Evolutionary conservation across 2,888 invertebrate genomes (phyloP), one percentile per base, ranked within the genome.

Genomic region (Torymus tubicola): DNA sequence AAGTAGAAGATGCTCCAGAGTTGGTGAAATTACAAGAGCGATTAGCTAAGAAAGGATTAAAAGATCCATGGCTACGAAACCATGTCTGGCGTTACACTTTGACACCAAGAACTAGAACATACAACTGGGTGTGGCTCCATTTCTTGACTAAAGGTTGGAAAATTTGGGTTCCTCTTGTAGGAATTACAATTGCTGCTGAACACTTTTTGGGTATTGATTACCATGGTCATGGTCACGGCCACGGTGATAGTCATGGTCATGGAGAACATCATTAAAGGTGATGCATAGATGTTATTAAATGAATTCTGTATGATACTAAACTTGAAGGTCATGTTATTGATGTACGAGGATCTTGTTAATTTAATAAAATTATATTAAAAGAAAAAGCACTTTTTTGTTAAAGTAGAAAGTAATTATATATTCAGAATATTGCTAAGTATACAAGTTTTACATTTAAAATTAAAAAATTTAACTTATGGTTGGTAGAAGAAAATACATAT

Each of bases 51-150:
- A 93, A 94, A 87, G 97, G 97, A 4, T 91, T 97, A 1, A 94
- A 93, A 82, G 97, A 97, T 91, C 97, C 97, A 0, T 97, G 97
- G 97, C 92, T 96, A 71, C 94, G 97, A 87, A 97, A 97, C 90
- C 95, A 97, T 91, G 96, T 95, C 0, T 97, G 97, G 97, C 74
- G 82, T 2, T 31, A 31, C 31, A 31, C 31, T 31, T 31, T 31
- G 31, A 31, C 31, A 31, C 31, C 31, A 31, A 31, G 4, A 31
- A 31, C 31, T 31, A 31, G 31, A 31, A 31, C 31, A 31, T 31
- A 13, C 2, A 57, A 58, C 0, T 72, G 52, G 58, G 0, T 55
- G 0, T 42, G 65, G 10, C 10, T 52, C 2, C 11, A 70, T 2
- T 2, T 61, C 0, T 57, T 79, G 2, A 68, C 70, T 14, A 21